phyloP scores from a whole-genome alignment of 2,113 vertebrate genomes.

The Oreochromis tanganicae region DNA sequence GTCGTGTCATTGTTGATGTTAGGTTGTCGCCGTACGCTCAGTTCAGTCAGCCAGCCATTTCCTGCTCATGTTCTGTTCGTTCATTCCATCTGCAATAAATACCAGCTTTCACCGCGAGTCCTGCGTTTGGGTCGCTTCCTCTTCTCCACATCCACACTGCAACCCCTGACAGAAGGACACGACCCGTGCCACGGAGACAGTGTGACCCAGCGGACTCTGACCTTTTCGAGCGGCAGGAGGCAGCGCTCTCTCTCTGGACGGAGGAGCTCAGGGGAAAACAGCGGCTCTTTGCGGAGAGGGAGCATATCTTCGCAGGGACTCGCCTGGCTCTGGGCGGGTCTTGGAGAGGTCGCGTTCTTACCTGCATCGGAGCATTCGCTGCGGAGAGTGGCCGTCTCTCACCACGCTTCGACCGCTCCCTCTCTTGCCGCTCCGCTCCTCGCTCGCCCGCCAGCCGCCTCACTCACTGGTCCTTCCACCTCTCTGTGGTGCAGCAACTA shows the following conservation, averaged over 20 bases:
- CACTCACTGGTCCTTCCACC: neutral
- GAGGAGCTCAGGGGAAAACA: neutral
- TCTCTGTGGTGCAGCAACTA: neutral
- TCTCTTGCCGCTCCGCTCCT: neutral
- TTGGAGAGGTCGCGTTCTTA: neutral
- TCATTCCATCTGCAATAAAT: neutral
- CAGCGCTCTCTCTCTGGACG: accelerated
- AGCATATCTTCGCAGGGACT: neutral
- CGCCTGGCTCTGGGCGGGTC: neutral
- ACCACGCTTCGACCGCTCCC: neutral
- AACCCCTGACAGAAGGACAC: neutral
- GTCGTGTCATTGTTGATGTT: too few relatives aligned
- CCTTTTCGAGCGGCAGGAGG: neutral
- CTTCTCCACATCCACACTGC: neutral
- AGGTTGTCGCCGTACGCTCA: too few relatives aligned
- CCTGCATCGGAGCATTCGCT: neutral
- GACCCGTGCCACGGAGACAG: neutral
- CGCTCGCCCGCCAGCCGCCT: neutral
- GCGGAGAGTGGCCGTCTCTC: neutral
- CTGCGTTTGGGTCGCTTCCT: neutral
- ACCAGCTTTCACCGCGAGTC: neutral
- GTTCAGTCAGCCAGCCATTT: neutral
- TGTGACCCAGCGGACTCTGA: neutral
- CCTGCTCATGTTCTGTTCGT: neutral
- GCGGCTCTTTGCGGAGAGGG: neutral